A percentile compares a stretch with the other conserved stretches of the same genome.
Conservation (phyloP, 2,888 invertebrate genomes). For the Mythimna impura region DNA sequence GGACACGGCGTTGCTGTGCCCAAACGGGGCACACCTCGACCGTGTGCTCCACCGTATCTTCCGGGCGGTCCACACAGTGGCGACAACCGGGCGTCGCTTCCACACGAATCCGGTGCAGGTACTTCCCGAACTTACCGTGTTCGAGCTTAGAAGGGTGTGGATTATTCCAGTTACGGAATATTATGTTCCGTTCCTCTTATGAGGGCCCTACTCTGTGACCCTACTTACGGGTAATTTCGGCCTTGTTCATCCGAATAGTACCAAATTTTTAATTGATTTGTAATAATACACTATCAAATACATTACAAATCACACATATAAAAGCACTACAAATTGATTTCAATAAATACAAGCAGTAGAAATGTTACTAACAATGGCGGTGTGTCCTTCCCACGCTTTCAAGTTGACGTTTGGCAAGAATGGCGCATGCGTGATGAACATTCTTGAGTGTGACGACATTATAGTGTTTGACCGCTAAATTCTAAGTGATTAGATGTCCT, state of each 20-base stretch:
- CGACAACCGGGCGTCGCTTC: too few species aligned
- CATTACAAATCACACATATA: conserved; percentile 28
- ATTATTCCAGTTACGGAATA: too few species aligned
- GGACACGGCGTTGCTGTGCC: too few species aligned
- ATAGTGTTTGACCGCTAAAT: conserved; percentile 35
- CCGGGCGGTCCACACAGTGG: too few species aligned
- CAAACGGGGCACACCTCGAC: too few species aligned
- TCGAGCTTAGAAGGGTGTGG: too few species aligned
- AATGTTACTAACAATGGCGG: conserved; percentile 58
- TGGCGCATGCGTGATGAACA: conserved; percentile 61
- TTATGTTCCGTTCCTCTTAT: too few species aligned
- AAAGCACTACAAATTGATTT: conserved; percentile 51
- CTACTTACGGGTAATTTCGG: too few species aligned
- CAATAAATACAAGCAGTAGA: conserved; percentile 56
- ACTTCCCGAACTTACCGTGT: too few species aligned
- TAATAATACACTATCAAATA: neutral
- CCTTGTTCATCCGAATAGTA: neutral
- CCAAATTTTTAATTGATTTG: neutral
- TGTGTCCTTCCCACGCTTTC: conserved; percentile 73
- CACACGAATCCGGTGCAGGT: too few species aligned
- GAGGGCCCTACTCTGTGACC: too few species aligned
- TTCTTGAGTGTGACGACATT: conserved; percentile 47
- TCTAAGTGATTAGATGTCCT: conserved; percentile 21
- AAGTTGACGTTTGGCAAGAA: conserved; percentile 63
- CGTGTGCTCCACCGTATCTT: too few species aligned